phyloP scores from a whole-genome alignment of 2,797 vertebrate species.

The Gouania willdenowi region DNA sequence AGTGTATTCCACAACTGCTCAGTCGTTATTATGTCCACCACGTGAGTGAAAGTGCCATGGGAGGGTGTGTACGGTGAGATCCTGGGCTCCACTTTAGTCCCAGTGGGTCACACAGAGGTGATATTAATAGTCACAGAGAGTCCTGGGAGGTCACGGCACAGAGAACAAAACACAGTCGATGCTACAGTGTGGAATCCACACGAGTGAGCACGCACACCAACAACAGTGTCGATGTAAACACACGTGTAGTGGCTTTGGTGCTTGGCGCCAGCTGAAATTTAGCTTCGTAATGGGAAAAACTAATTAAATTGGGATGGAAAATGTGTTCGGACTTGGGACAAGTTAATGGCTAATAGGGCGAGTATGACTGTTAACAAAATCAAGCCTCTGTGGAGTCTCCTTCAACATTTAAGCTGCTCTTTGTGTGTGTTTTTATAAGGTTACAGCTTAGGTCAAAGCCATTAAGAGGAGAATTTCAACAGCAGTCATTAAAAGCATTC shows the following conservation, averaged over 20 bases:
- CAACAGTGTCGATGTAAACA: slow-evolving; percentile 57
- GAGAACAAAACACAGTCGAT: slow-evolving; percentile 52
- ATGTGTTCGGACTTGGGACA: slow-evolving; percentile 4
- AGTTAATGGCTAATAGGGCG: slow-evolving; percentile 37
- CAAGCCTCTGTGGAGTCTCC: slow-evolving; percentile 16
- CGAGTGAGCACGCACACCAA: slow-evolving; percentile 53
- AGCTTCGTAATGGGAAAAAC: slow-evolving; percentile 14
- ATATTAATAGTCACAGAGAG: slow-evolving; percentile 66
- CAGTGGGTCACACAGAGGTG: slow-evolving; percentile 50
- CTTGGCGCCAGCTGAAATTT: slow-evolving; percentile 46
- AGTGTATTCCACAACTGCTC: not conserved
- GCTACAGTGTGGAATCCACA: slow-evolving; percentile 48
- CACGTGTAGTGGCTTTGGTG: slow-evolving; percentile 62
- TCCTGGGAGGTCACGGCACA: slow-evolving; percentile 50
- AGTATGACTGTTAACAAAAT: slow-evolving; percentile 32
- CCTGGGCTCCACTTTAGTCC: slow-evolving; percentile 45
- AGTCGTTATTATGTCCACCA: slow-evolving; percentile 6
- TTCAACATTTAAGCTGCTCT: not conserved
- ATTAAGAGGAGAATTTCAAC: no score
- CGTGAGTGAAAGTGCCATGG: not conserved
- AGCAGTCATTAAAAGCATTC: no score
- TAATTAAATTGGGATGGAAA: slow-evolving; percentile 12
- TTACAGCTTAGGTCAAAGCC: no score
- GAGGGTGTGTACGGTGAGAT: slow-evolving; percentile 9
- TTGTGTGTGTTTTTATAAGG: no score